Conservation (phyloP, 2,113 vertebrate species). For the Campylomormyrus tamandua region DNA sequence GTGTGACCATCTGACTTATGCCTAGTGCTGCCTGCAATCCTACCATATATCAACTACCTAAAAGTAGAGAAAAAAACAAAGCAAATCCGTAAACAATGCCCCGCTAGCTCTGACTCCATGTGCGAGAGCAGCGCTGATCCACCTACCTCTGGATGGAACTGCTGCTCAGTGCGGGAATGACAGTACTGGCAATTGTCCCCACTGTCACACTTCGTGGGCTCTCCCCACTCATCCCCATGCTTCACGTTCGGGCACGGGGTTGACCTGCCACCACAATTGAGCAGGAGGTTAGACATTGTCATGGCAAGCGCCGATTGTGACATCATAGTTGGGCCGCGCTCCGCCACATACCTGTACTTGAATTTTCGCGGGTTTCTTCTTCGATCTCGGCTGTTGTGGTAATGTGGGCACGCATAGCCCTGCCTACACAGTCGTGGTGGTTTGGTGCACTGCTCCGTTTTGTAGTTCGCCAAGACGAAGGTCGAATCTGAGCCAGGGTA, state of each 20-base stretch:
- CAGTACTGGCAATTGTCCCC: conserved; percentile 82
- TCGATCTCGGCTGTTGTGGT: conserved; percentile 82
- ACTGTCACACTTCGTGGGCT: conserved; percentile 79
- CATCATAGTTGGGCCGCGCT: not conserved
- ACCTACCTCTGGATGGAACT: conserved; percentile 85
- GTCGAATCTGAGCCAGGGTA: conserved; percentile 63
- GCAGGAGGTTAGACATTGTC: not conserved
- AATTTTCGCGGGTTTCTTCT: conserved; percentile 79
- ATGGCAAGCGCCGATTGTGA: not conserved
- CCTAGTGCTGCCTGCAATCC: not conserved
- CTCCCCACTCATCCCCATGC: conserved; percentile 87
- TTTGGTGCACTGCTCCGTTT: conserved; percentile 86
- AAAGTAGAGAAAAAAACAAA: not conserved
- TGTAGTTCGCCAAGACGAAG: conserved; percentile 87
- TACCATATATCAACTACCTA: not conserved
- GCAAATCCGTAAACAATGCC: no score
- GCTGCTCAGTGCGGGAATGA: conserved; percentile 87
- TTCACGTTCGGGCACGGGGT: conserved; percentile 86
- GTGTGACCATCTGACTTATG: not conserved
- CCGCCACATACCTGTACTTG: conserved; percentile 71
- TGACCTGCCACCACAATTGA: conserved; percentile 58
- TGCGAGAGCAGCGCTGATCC: not conserved
- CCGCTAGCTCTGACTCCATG: not conserved
- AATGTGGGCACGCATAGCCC: conserved; percentile 86
- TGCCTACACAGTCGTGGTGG: conserved; percentile 86